Conservation (phyloP, 2,113 vertebrate genomes). For the Psephotus haematonotus region DNA sequence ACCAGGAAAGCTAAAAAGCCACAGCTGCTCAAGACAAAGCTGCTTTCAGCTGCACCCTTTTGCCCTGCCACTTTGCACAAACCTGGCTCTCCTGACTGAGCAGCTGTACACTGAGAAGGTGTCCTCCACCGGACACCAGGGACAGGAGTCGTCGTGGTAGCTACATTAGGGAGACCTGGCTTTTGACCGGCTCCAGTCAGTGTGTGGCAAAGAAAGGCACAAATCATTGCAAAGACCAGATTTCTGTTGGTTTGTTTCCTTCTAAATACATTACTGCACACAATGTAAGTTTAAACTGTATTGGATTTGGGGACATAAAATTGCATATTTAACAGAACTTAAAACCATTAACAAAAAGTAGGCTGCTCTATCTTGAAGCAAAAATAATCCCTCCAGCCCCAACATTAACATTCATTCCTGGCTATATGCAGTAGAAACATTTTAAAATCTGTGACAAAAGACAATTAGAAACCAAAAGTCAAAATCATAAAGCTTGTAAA, state of each 20-base stretch:
- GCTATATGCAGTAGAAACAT: conserved; percentile 77
- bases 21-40: conserved; percentile 67
- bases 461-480: conserved; percentile 79
- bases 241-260: conserved; percentile 70
- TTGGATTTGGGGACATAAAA: conserved; percentile 62
- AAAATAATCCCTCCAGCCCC: conserved; percentile 67
- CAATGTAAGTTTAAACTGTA: conserved; percentile 55
- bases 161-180: conserved; percentile 69
- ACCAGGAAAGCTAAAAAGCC: conserved; percentile 69
- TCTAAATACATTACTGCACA: conserved; percentile 76
- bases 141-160: conserved; percentile 58
- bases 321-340: conserved; percentile 80
- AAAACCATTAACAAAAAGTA: conserved; percentile 63
- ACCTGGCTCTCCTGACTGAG: conserved; percentile 17
- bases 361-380: conserved; percentile 66
- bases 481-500: conserved; percentile 88
- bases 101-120: conserved; percentile 56
- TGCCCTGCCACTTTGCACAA: conserved; percentile 35
- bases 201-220: conserved; percentile 84
- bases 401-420: conserved; percentile 68
- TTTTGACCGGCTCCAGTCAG: conserved; percentile 73
- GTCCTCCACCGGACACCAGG: conserved; percentile 51
- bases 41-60: conserved; percentile 45
- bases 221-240: conserved; percentile 81
- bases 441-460: conserved; percentile 80